Conservation (phyloP, 2,888 invertebrate genomes). For the Heliconius aoede region DNA sequence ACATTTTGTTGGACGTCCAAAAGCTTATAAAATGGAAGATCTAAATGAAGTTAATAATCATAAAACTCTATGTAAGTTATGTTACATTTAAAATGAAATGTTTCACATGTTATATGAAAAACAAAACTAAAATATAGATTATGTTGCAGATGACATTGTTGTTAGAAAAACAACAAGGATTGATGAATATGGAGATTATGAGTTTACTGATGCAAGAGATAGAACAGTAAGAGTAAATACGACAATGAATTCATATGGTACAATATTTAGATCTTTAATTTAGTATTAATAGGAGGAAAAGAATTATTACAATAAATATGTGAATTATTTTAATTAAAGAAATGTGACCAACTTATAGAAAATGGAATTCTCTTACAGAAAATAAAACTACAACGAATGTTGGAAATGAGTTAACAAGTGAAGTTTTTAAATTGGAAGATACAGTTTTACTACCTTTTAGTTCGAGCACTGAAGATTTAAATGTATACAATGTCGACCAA, state of each 20-base stretch:
- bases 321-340: background rate
- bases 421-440: background rate
- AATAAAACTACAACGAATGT: background rate
- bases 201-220: slow-evolving; percentile 53
- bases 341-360: background rate
- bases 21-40: slow-evolving; percentile 67
- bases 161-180: slow-evolving; percentile 50
- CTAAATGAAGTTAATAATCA: slow-evolving; percentile 53
- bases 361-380: slow-evolving; percentile 25
- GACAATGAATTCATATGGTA: background rate
- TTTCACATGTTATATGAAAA: slow-evolving; percentile 36
- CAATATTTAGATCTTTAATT: background rate
- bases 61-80: slow-evolving; percentile 62
- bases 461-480: slow-evolving; percentile 30
- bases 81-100: slow-evolving; percentile 40
- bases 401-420: background rate
- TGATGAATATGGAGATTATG: slow-evolving; percentile 62
- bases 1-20: slow-evolving; percentile 64
- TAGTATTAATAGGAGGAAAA: too few relatives aligned
- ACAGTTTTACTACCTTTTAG: background rate
- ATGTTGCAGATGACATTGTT: slow-evolving; percentile 62
- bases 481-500: slow-evolving; percentile 25
- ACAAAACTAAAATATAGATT: slow-evolving; percentile 46
- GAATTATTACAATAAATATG: too few relatives aligned
- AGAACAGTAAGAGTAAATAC: slow-evolving; percentile 24